Percentiles rank a stretch among this genome's conserved stretches.
Conservation (phyloP, 2,888 invertebrate genomes). For the Amitus sp. region DNA sequence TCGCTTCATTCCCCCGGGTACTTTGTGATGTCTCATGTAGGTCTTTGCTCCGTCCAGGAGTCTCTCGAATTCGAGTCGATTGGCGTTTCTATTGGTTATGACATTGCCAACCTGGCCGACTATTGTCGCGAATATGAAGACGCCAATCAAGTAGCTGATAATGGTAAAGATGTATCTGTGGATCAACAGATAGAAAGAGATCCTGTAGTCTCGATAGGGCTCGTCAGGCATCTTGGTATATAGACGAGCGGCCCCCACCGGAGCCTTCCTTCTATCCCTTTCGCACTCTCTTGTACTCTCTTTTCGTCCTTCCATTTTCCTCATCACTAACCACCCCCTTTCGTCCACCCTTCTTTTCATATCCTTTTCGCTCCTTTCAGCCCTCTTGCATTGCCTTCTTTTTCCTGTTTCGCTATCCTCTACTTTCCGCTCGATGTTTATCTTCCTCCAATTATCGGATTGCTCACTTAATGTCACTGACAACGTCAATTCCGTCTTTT, state of each 20-base stretch:
- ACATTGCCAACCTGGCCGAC: slow-evolving; percentile 98
- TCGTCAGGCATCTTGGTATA: slow-evolving; percentile 46
- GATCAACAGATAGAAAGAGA: slow-evolving; percentile 46
- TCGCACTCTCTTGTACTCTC: background rate
- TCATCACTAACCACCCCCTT: no score
- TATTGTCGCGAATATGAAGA: slow-evolving; percentile 97
- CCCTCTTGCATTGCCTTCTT: slow-evolving; percentile 26
- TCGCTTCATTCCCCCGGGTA: slow-evolving; percentile 95
- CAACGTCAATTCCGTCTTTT: slow-evolving; percentile 20
- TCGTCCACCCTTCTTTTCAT: no score
- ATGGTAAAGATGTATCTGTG: slow-evolving; percentile 94
- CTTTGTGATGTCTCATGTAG: slow-evolving; percentile 97
- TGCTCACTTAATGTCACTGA: slow-evolving; percentile 26
- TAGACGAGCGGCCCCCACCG: slow-evolving; percentile 64
- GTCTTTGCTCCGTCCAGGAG: slow-evolving; percentile 95
- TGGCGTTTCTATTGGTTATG: slow-evolving; percentile 96
- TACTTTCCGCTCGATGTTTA: slow-evolving; percentile 16
- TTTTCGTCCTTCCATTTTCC: slow-evolving; percentile 4
- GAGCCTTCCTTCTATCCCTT: slow-evolving; percentile 58
- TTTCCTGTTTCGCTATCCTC: slow-evolving; percentile 26
- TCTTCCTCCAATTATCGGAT: slow-evolving; percentile 22
- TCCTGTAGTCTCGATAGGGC: slow-evolving; percentile 52
- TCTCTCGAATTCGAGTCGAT: slow-evolving; percentile 93
- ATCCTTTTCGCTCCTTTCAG: slow-evolving; percentile 29
- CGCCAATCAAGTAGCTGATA: slow-evolving; percentile 95